These are phyloP conservation scores for Salminus brasiliensis DNA, from an alignment of 2,113 vertebrate genomes.

Conservation along the genomic window DNA sequence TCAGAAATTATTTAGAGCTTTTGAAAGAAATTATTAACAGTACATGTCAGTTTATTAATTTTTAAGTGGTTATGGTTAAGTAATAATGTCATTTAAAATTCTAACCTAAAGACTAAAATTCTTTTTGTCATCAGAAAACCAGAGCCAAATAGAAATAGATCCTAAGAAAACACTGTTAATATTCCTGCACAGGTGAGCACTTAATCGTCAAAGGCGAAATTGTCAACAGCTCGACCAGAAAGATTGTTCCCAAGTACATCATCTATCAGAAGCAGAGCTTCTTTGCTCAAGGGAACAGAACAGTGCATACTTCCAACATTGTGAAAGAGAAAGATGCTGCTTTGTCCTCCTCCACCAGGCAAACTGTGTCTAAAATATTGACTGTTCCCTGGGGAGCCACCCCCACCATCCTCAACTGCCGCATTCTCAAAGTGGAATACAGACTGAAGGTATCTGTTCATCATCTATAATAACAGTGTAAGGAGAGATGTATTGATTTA, in stretches of 20 bases:
- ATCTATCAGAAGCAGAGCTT: slow-evolving; percentile 45
- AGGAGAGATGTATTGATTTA: background rate
- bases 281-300: slow-evolving; percentile 34
- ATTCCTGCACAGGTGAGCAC: slow-evolving; percentile 28
- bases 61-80: too few relatives aligned
- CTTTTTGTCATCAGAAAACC: too few relatives aligned
- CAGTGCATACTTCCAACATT: slow-evolving; percentile 13
- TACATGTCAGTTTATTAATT: too few relatives aligned
- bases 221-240: slow-evolving; percentile 46
- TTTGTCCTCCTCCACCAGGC: slow-evolving; percentile 24
- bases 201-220: slow-evolving; percentile 20
- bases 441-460: slow-evolving; percentile 22
- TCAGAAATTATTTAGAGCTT: too few relatives aligned
- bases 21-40: too few relatives aligned
- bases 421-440: slow-evolving; percentile 47
- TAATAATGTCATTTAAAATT: too few relatives aligned
- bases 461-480: background rate
- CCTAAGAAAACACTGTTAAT: too few relatives aligned
- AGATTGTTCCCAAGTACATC: slow-evolving; percentile 44
- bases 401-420: slow-evolving; percentile 38
- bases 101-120: too few relatives aligned
- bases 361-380: slow-evolving; percentile 29
- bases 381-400: slow-evolving; percentile 19
- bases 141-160: too few relatives aligned
- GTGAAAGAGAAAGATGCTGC: slow-evolving; percentile 38